These are phyloP conservation scores for Palythoa grandis DNA, from an alignment of 92 coral and sea anemone species.

Conservation along the genomic window DNA sequence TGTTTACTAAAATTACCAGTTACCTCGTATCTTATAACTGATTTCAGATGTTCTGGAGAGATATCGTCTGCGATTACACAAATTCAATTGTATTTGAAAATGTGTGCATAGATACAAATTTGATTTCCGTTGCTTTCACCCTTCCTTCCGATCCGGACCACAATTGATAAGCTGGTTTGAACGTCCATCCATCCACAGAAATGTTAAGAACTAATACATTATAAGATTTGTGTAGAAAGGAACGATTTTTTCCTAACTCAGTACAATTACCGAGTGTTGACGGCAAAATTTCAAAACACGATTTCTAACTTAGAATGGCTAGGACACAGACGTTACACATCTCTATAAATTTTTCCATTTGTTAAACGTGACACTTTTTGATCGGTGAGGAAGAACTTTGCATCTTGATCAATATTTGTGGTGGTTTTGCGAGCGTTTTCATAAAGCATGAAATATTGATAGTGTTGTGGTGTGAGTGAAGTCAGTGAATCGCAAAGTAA, in stretches of 20 bases:
- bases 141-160: constrained; percentile 10
- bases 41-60: not conserved
- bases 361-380: constrained; percentile 12
- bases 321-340: too few species aligned
- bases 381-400: not conserved
- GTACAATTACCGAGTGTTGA: not conserved
- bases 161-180: not conserved
- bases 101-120: not conserved
- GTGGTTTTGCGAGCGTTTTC: constrained; percentile 3
- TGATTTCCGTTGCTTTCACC: not conserved
- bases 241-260: not conserved
- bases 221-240: not conserved
- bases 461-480: not conserved
- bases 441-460: constrained; percentile 33
- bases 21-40: not conserved
- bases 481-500: constrained; percentile 12
- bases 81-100: not conserved
- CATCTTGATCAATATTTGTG: constrained; percentile 20
- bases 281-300: not conserved
- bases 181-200: not conserved
- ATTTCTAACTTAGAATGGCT: not conserved
- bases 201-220: not conserved
- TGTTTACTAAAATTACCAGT: not conserved
- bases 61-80: not conserved
- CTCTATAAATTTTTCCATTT: not conserved